Conservation (phyloP, 64 coral and sea anemone species). For the Dendrophyllia cribrosa region DNA sequence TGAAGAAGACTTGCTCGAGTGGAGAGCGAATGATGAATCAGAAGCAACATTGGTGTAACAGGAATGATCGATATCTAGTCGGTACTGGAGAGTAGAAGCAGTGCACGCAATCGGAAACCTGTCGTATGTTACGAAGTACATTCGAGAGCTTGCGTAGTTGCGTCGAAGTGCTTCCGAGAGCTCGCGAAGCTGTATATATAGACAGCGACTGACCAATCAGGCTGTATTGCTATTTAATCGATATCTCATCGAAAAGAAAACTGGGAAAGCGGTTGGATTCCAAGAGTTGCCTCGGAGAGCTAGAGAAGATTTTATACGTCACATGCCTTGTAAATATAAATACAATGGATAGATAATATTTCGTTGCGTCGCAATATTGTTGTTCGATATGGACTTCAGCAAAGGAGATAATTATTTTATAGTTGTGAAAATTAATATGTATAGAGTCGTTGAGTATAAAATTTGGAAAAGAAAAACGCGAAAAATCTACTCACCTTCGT, state of each 20-base stretch:
- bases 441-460: not conserved
- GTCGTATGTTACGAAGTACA: not conserved
- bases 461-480: not conserved
- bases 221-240: not conserved
- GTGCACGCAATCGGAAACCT: not conserved
- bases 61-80: not conserved
- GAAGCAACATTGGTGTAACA: conserved; percentile 78
- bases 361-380: not conserved
- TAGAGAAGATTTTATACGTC: not conserved
- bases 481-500: not conserved
- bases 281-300: not conserved
- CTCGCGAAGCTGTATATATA: too few species aligned
- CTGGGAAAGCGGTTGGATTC: too few species aligned
- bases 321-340: not conserved
- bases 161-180: too few species aligned
- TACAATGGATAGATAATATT: not conserved
- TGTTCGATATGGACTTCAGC: not conserved
- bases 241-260: not conserved
- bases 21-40: conserved; percentile 46
- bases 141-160: too few species aligned
- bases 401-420: conserved; percentile 3
- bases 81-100: not conserved
- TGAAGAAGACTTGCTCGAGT: conserved; percentile 81
- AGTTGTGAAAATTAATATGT: not conserved
- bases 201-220: not conserved